Evolutionary conservation across 2,797 vertebrate genomes (phyloP).

Genomic region (Sebastes nivosus): DNA sequence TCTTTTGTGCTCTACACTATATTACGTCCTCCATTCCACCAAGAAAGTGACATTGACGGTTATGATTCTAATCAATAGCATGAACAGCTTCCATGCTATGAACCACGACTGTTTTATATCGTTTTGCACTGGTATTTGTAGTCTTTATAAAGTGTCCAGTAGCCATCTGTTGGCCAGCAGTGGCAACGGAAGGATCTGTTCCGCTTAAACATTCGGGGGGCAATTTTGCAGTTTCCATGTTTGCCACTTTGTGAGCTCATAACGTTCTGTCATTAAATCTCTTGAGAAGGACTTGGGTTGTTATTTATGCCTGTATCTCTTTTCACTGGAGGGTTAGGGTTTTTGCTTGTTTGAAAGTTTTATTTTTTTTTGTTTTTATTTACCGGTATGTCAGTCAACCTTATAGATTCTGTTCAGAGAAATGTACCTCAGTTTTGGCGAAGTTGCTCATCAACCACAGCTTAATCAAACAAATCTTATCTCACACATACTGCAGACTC

Average conservation of each 20-base stretch:
- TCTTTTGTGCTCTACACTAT: neutral
- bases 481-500: conserved; percentile 13
- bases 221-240: neutral
- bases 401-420: conserved; percentile 60
- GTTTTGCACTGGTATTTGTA: neutral
- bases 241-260: neutral
- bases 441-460: conserved; percentile 61
- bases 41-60: neutral
- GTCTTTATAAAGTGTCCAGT: neutral
- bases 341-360: neutral
- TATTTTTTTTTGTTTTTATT: neutral
- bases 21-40: neutral
- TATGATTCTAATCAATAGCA: neutral
- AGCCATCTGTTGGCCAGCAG: neutral
- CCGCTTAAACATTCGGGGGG: neutral
- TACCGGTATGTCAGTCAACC: neutral
- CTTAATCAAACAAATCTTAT: conserved; percentile 60
- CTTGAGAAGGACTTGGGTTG: neutral
- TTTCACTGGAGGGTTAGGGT: neutral
- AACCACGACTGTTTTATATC: neutral
- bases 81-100: neutral
- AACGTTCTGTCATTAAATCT: conserved; percentile 30
- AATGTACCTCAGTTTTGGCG: conserved; percentile 11
- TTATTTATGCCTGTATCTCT: neutral
- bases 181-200: neutral